Base-by-base conservation (phyloP, 2,888 invertebrate species). In the Germaria angustata region DNA sequence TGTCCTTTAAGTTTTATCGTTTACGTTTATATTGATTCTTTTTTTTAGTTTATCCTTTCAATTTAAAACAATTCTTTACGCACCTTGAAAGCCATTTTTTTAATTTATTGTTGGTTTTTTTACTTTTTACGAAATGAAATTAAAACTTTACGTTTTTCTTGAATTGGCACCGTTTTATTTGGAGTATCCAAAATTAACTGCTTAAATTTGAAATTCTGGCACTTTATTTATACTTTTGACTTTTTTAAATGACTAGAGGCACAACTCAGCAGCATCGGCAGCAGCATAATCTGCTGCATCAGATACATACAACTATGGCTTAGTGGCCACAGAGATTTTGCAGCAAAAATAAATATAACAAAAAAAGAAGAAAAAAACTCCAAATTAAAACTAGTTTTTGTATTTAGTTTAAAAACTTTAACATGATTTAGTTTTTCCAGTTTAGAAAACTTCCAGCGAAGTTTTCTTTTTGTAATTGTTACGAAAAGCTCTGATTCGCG, bases 31-130 rank as follows among this genome's bases (percentile, higher is more conserved):
- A 3, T 32, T 61, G 36, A 55, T 15, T 66, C 57, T 44, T 1
- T 36, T 53, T 41, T 20, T 22, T 44, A 63, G 24, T 39, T 34
- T 49, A 34, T 75, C 44, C 51, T 69, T 66, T 36, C 17, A 17
- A 32, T 59, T 51, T 73, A 1, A 39, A 24, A 32, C 13, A n/a
- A 13, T 55, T 49, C 9, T 66, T 82, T 82, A 82, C 82, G 79
- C 82, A 82, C 82, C 82, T 82, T 82, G 44, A 82, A 82, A 76
- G 82, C 82, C 82, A 82, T 82, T 82, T 82, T 82, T 80, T 73
- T 49, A 71, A 61, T 36, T 68, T 46, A 36, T 72, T 73, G 24
- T 72, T 68, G 65, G 32, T 49, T 61, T 28, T 49, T 4, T 68
- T 36, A 28, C 28, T 28, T 28, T 53, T 15, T 15, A 32, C 51